Conservation (phyloP, 2,113 vertebrate species). For the Alethe castanea region DNA sequence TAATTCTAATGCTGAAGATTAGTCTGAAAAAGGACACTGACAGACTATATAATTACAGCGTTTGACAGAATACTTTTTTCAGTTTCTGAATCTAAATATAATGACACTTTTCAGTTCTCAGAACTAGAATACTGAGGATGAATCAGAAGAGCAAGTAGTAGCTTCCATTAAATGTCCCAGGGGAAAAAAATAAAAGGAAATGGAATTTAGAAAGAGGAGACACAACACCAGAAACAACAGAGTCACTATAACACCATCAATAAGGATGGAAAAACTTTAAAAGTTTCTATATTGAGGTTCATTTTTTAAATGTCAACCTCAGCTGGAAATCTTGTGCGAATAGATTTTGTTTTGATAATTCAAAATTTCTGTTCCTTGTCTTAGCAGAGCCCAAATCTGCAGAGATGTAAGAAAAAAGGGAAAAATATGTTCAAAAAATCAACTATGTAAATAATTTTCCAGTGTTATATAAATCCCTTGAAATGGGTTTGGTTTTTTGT, state of each 20-base stretch:
- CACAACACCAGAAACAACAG: neutral
- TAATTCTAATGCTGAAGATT: neutral
- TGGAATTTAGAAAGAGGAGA: neutral
- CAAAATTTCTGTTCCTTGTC: neutral
- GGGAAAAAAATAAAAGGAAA: neutral
- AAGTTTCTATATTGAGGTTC: neutral
- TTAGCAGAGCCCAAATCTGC: neutral
- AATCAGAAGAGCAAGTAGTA: slow-evolving; percentile 2
- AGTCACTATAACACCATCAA: neutral
- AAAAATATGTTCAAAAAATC: neutral
- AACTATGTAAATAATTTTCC: neutral
- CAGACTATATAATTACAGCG: neutral
- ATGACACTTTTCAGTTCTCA: slow-evolving; percentile 25
- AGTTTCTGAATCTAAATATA: neutral
- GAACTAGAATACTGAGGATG: neutral
- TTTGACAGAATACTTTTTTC: neutral
- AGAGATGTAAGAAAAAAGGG: neutral
- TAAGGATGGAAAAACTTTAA: neutral
- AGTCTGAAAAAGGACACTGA: neutral
- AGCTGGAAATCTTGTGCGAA: neutral
- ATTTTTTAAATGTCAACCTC: neutral
- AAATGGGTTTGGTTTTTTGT: neutral
- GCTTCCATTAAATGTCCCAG: neutral
- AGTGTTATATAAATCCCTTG: neutral
- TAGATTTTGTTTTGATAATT: neutral